Evolutionary conservation across 2,113 vertebrate species (phyloP).

Genomic region (Pachyramphus minor): DNA sequence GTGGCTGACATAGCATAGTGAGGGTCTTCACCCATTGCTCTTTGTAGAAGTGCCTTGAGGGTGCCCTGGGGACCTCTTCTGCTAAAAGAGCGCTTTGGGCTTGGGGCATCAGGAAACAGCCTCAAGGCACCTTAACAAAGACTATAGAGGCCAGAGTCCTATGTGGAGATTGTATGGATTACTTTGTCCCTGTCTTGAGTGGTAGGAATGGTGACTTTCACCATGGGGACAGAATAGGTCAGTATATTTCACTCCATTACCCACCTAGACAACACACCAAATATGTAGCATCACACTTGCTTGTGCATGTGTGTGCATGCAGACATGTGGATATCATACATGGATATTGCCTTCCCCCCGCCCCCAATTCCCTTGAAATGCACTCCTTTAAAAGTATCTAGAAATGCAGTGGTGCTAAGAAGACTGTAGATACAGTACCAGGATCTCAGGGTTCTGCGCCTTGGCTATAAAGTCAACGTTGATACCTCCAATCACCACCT

Average conservation of each 20-base stretch:
- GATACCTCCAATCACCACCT: slow-evolving; percentile 89
- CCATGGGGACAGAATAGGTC: not conserved
- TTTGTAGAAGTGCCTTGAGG: not conserved
- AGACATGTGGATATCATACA: not conserved
- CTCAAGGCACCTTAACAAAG: not conserved
- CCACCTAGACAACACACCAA: not conserved
- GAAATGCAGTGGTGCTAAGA: not conserved
- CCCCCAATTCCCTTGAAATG: not conserved
- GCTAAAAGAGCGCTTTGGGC: not conserved
- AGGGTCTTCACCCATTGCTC: not conserved
- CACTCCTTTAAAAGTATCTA: not conserved
- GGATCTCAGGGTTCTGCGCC: slow-evolving; percentile 71
- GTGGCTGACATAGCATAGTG: not conserved
- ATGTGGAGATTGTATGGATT: not conserved
- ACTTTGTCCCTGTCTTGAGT: not conserved
- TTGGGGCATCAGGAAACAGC: not conserved
- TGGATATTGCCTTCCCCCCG: not conserved
- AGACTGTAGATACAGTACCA: slow-evolving; percentile 63
- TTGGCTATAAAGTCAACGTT: slow-evolving; percentile 90
- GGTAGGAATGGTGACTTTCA: not conserved
- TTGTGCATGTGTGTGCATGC: not conserved
- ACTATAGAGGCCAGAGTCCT: not conserved
- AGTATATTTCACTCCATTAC: not conserved
- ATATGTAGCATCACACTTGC: not conserved
- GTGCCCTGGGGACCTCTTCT: not conserved